Evolutionary conservation across 2,888 invertebrate species (phyloP).

Genomic region (Tipula vernalis): DNA sequence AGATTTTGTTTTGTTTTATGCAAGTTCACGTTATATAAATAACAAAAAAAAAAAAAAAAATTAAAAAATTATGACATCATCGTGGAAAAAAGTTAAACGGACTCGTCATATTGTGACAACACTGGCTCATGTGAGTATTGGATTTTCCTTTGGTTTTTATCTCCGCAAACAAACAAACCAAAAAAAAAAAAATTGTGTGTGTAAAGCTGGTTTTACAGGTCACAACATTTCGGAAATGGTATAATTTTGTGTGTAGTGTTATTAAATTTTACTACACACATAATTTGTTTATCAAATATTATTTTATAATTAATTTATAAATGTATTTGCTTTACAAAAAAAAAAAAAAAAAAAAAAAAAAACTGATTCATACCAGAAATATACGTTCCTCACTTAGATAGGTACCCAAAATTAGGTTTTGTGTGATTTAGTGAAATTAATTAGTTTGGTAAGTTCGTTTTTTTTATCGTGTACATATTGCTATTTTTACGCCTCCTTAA

Average conservation of each 20-base stretch:
- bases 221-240: neutral
- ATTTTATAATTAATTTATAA: neutral
- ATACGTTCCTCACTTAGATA: neutral
- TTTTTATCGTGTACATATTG: neutral
- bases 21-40: neutral
- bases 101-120: neutral
- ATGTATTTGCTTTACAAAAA: neutral
- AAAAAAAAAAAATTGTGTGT: neutral
- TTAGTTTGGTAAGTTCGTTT: neutral
- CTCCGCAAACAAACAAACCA: neutral
- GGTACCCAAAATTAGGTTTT: too few relatives aligned
- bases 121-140: constrained; percentile 7
- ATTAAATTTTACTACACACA: neutral
- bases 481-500: too few relatives aligned
- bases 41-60: neutral
- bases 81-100: neutral
- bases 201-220: neutral
- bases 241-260: neutral
- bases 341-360: neutral
- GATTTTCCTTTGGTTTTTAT: neutral
- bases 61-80: neutral
- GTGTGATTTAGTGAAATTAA: neutral
- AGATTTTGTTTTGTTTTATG: neutral
- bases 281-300: neutral
- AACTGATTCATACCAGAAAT: neutral